These are phyloP conservation scores for Poecile atricapillus DNA, from an alignment of 2,113 vertebrate genomes.

Conservation along the genomic window DNA sequence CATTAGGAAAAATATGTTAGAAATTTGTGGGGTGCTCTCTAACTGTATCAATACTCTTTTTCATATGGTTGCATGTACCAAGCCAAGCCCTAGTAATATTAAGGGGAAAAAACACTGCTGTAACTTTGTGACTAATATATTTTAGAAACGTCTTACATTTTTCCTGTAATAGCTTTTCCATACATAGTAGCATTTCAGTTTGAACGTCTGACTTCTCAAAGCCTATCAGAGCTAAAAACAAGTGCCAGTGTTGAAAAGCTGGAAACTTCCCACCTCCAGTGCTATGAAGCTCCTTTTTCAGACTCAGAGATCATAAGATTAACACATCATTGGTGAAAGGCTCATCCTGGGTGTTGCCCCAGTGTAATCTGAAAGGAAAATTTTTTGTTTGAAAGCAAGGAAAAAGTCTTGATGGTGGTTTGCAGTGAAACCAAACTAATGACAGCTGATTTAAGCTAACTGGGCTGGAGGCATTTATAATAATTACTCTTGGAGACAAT, in stretches of 20 bases:
- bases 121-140: constrained; percentile 45
- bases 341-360: not conserved
- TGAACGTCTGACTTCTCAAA: constrained; percentile 22
- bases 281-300: constrained; percentile 19
- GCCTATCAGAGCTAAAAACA: constrained; percentile 31
- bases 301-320: not conserved
- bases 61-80: not conserved
- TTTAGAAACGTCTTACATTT: constrained; percentile 32
- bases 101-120: not conserved
- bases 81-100: not conserved
- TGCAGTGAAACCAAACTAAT: not conserved
- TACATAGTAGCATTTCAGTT: constrained; percentile 54
- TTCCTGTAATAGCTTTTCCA: constrained; percentile 54
- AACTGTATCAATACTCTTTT: constrained; percentile 39
- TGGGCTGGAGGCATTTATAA: not conserved
- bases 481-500: not conserved
- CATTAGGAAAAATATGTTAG: constrained; percentile 32
- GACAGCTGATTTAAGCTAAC: not conserved
- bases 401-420: not conserved
- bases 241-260: not conserved
- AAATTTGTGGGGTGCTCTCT: constrained; percentile 16
- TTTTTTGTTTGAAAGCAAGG: not conserved
- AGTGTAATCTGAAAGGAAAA: not conserved
- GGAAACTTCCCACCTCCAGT: not conserved
- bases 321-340: not conserved